Conservation (phyloP, 2,888 invertebrate species). For the Melinopterus prodromus region DNA sequence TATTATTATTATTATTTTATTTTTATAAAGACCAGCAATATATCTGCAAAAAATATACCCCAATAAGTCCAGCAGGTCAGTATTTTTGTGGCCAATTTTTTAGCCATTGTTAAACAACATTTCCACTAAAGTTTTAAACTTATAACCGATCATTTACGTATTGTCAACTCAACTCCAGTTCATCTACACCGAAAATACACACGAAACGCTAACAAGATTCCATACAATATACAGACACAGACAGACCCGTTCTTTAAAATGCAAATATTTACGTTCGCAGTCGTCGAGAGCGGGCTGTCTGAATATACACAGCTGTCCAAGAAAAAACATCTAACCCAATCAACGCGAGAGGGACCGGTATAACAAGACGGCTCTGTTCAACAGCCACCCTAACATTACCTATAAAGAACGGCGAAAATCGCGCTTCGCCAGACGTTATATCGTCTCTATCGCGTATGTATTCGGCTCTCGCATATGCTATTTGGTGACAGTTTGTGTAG, state of each 20-base stretch:
- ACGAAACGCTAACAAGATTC: neutral
- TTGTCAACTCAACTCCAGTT: neutral
- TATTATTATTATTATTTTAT: too few relatives aligned
- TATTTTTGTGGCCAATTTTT: too few relatives aligned
- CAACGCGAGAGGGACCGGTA: slow-evolving; percentile 20
- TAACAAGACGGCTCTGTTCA: neutral
- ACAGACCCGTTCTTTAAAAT: slow-evolving; percentile 31
- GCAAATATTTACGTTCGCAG: slow-evolving; percentile 34
- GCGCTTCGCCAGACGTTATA: neutral
- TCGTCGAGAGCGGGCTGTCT: slow-evolving; percentile 28
- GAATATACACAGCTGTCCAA: slow-evolving; percentile 38
- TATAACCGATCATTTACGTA: neutral
- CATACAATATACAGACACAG: neutral
- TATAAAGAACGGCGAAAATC: slow-evolving; percentile 13
- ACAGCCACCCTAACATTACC: neutral
- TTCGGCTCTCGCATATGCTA: slow-evolving; percentile 39
- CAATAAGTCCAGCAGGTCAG: too few relatives aligned
- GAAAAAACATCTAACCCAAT: slow-evolving; percentile 36
- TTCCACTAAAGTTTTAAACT: too few relatives aligned
- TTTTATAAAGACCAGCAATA: too few relatives aligned
- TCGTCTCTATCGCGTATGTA: slow-evolving; percentile 18
- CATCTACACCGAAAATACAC: neutral
- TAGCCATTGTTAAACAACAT: too few relatives aligned
- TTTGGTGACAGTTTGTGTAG: slow-evolving; percentile 56
- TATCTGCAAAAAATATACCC: too few relatives aligned